Conservation (phyloP, 2,113 vertebrate species). For the Bagarius yarrelli region DNA sequence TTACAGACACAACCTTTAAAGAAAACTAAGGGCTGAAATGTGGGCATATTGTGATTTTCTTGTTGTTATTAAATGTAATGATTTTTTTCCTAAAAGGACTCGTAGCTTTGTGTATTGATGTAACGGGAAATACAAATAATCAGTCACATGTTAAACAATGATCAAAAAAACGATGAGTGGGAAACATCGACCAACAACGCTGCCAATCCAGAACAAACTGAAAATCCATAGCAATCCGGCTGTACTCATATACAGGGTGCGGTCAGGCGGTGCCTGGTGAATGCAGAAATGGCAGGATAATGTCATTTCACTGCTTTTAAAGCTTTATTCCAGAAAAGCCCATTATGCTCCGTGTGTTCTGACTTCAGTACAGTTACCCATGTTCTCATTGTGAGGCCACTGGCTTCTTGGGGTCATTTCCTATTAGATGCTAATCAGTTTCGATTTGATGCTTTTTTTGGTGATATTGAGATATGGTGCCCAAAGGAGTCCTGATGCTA, state of each 20-base stretch:
- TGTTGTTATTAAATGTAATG: background rate
- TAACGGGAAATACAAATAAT: background rate
- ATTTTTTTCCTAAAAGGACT: background rate
- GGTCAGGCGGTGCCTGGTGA: background rate
- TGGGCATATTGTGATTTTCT: slow-evolving; percentile 5
- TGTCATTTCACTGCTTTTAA: slow-evolving; percentile 34
- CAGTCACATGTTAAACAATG: slow-evolving; percentile 1
- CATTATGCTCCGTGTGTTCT: background rate
- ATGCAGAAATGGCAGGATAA: slow-evolving; percentile 31
- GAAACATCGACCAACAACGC: background rate
- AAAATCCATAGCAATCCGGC: slow-evolving; percentile 16
- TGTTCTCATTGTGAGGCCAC: background rate
- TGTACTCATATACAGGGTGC: background rate
- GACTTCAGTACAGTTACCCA: background rate
- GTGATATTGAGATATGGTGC: background rate
- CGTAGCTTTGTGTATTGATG: background rate
- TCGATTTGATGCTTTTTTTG: background rate
- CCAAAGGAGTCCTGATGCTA: background rate
- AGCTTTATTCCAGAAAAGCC: slow-evolving; percentile 15
- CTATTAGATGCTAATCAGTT: slow-evolving; percentile 19
- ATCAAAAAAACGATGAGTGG: slow-evolving; percentile 1
- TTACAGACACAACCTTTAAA: background rate
- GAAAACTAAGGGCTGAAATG: background rate
- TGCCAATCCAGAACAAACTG: background rate
- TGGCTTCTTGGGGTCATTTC: background rate